These are phyloP conservation scores for Drosophila histrio DNA, from an alignment of 2,888 invertebrate genomes.

Conservation along the genomic window DNA sequence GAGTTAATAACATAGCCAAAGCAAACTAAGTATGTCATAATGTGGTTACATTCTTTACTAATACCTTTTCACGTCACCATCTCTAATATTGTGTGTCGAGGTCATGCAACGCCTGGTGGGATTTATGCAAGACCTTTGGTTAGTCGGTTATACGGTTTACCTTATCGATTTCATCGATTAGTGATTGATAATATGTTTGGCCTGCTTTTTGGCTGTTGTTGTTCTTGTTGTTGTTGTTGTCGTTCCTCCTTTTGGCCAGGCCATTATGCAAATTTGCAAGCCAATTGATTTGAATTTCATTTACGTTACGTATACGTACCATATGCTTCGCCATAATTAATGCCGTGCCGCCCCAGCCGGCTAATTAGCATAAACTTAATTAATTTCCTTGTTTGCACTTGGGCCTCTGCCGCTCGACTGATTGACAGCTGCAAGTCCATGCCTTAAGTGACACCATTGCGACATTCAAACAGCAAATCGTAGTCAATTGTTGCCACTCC, in stretches of 20 bases:
- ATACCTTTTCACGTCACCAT: constrained; percentile 12
- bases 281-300: constrained; percentile 70
- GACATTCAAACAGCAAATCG: constrained; percentile 26
- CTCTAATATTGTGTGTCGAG: constrained; percentile 13
- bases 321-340: constrained; percentile 67
- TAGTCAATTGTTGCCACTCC: constrained; percentile 26
- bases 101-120: constrained; percentile 3
- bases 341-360: constrained; percentile 37
- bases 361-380: constrained; percentile 77
- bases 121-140: neutral
- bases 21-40: neutral
- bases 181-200: constrained; percentile 67
- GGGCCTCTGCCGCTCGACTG: constrained; percentile 13
- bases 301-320: constrained; percentile 55
- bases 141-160: constrained; percentile 24
- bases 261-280: constrained; percentile 63
- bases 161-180: constrained; percentile 76
- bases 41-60: neutral
- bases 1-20: neutral
- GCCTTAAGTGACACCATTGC: constrained; percentile 14
- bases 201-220: constrained; percentile 29
- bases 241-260: constrained; percentile 27
- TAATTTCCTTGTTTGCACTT: constrained; percentile 58
- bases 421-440: constrained; percentile 47
- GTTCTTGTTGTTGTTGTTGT: constrained; percentile 8